These are phyloP conservation scores for Mus spicilegus DNA, from an alignment of 2,113 vertebrate genomes.

Conservation along the genomic window DNA sequence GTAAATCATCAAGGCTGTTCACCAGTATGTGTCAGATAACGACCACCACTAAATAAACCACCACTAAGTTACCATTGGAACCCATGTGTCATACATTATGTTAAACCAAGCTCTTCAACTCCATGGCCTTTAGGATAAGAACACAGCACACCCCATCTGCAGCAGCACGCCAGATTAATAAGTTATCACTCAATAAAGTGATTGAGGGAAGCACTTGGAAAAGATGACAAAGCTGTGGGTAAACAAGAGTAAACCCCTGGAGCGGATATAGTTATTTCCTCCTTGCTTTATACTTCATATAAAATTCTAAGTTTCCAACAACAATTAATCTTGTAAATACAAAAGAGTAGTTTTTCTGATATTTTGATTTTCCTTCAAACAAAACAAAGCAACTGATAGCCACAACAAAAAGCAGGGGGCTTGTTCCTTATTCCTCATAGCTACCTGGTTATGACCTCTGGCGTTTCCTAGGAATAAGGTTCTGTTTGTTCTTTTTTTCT, in stretches of 20 bases:
- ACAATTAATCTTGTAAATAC: constrained; percentile 41
- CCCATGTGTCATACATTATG: neutral
- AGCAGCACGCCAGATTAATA: neutral
- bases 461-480: constrained; percentile 71
- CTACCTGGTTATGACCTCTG: constrained; percentile 76
- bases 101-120: constrained; percentile 38
- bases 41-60: neutral
- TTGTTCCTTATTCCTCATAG: constrained; percentile 35
- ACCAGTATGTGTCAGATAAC: constrained; percentile 29
- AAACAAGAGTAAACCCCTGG: constrained; percentile 47
- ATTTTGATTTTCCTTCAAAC: constrained; percentile 36
- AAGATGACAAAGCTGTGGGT: neutral
- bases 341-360: neutral
- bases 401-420: neutral
- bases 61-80: constrained; percentile 24
- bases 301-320: constrained; percentile 38
- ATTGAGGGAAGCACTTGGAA: neutral
- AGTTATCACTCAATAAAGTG: neutral
- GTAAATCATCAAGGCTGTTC: constrained; percentile 43
- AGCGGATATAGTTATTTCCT: neutral
- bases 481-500: constrained; percentile 62
- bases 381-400: constrained; percentile 47
- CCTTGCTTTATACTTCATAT: constrained; percentile 23
- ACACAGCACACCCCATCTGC: constrained; percentile 3
- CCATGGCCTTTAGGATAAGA: constrained; percentile 29